These are phyloP conservation scores for Hydrozoanthus tunicans DNA, from an alignment of 64 coral and sea anemone species.

Conservation along the genomic window DNA sequence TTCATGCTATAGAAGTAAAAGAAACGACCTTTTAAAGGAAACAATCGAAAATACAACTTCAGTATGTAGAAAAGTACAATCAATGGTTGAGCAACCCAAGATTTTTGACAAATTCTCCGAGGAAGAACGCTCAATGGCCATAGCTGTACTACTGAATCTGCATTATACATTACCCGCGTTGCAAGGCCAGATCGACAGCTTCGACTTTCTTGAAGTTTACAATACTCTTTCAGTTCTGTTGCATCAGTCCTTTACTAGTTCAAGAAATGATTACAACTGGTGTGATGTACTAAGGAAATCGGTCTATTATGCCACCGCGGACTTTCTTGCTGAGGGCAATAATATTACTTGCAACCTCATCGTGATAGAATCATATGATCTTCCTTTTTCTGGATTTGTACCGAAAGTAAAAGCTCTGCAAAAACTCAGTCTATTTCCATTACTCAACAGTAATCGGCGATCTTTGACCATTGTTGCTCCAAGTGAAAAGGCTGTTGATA, in stretches of 20 bases:
- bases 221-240: neutral
- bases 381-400: neutral
- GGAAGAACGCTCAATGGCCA: neutral
- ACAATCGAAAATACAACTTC: neutral
- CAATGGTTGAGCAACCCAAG: no score
- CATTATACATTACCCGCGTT: neutral
- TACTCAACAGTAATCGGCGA: neutral
- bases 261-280: neutral
- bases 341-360: neutral
- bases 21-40: neutral
- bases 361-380: neutral
- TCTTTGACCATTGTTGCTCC: neutral
- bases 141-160: neutral
- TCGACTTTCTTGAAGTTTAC: neutral
- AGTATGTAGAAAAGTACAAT: neutral
- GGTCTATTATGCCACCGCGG: no score
- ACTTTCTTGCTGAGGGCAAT: neutral
- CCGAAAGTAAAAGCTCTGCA: neutral
- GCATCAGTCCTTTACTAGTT: neutral
- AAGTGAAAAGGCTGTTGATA: conserved; percentile 14
- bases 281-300: no score
- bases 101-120: neutral
- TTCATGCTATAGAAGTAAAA: neutral
- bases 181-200: neutral
- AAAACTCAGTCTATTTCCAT: neutral